phyloP scores from a whole-genome alignment of 2,113 vertebrate genomes.

The Hydrochoerus hydrochaeris region DNA sequence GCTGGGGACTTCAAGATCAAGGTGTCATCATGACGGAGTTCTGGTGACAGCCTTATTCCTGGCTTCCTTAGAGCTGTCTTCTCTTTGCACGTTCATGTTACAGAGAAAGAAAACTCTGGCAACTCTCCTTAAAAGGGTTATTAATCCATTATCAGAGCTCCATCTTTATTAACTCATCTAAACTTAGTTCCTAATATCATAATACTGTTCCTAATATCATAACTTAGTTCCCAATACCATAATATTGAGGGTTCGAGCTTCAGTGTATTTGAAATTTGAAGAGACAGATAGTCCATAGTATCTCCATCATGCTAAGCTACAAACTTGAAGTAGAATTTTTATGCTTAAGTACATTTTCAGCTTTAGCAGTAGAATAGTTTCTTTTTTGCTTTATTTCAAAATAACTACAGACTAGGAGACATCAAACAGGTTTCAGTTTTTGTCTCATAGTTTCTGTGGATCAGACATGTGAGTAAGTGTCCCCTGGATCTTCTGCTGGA shows the following conservation, averaged over 20 bases:
- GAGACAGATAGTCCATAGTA: background rate
- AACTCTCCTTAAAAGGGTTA: background rate
- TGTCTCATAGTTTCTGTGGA: background rate
- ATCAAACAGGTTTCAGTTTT: background rate
- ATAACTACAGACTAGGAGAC: background rate
- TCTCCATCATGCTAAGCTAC: background rate
- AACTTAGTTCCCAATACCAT: background rate
- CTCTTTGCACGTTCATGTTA: background rate
- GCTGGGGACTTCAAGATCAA: background rate
- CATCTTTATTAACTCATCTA: background rate
- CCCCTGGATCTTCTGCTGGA: background rate
- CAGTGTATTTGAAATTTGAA: background rate
- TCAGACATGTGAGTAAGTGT: background rate
- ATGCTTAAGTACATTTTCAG: background rate
- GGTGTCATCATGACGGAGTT: too few species aligned
- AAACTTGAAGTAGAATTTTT: background rate
- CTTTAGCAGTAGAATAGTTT: background rate
- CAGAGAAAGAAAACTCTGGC: background rate
- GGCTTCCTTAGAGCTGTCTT: background rate
- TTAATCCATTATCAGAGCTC: background rate
- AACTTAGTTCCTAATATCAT: background rate
- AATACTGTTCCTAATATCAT: background rate
- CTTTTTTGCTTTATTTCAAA: background rate
- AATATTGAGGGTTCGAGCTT: background rate
- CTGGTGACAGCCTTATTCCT: background rate